Evolutionary conservation across 2,888 invertebrate species (phyloP).

Genomic region (Lepidonotus clava): DNA sequence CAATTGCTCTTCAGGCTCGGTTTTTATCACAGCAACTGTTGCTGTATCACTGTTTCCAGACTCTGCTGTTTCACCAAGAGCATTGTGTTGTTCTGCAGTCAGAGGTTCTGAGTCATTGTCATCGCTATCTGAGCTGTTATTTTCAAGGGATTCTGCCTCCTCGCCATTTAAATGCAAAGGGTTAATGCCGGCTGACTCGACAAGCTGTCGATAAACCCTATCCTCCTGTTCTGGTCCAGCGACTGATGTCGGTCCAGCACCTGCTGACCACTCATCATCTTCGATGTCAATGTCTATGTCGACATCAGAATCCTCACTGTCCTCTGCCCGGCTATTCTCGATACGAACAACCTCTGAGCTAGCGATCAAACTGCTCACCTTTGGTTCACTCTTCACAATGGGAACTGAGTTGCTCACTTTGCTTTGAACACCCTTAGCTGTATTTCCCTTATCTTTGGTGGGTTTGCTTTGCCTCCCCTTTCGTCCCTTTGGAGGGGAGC

Average conservation of each 20-base stretch:
- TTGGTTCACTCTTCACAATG: not conserved
- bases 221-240: not conserved
- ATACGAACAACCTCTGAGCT: conserved; percentile 44
- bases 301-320: conserved; percentile 69
- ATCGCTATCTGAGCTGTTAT: too few relatives aligned
- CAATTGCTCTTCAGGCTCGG: not conserved
- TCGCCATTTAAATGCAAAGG: not conserved
- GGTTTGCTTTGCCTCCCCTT: not conserved
- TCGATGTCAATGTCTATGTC: conserved; percentile 74
- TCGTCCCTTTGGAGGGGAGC: not conserved
- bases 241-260: not conserved
- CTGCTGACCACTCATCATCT: conserved; percentile 62
- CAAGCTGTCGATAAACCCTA: not conserved
- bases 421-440: not conserved
- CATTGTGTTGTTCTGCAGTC: too few relatives aligned
- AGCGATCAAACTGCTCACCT: conserved; percentile 22
- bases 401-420: not conserved
- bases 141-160: not conserved
- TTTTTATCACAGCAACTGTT: not conserved
- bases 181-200: conserved; percentile 26
- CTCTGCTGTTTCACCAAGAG: too few relatives aligned
- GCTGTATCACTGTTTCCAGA: too few relatives aligned
- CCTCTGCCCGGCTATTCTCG: not conserved
- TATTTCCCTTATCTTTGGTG: not conserved
- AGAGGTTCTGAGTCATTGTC: too few relatives aligned